Percentiles rank a stretch among this genome's conserved stretches.
Conservation (phyloP, 2,888 invertebrate genomes). For the Eustalomyia histrio region DNA sequence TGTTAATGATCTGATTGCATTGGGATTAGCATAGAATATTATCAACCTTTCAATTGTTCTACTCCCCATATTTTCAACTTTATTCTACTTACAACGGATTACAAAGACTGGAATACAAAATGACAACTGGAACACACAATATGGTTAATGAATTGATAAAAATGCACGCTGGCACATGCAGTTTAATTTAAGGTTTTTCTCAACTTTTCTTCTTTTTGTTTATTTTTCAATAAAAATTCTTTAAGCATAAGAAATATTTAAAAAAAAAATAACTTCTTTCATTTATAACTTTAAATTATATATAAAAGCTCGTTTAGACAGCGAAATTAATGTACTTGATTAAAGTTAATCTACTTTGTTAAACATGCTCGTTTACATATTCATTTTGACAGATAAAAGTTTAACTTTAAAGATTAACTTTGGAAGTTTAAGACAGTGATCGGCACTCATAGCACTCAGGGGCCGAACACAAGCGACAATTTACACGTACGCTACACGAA, state of each 20-base stretch:
- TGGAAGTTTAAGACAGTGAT: no score
- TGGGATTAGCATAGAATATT: background rate
- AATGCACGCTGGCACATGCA: slow-evolving; percentile 69
- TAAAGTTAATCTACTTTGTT: no score
- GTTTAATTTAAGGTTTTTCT: slow-evolving; percentile 67
- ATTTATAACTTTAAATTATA: no score
- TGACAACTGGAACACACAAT: background rate
- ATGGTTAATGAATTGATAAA: slow-evolving; percentile 67
- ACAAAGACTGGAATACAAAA: background rate
- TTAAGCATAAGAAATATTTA: background rate
- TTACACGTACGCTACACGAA: no score
- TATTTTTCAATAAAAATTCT: slow-evolving; percentile 15
- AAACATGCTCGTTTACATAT: no score
- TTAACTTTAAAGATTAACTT: no score
- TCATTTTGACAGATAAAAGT: no score
- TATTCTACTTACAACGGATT: background rate
- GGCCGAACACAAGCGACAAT: no score
- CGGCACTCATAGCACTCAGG: no score
- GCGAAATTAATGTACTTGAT: no score
- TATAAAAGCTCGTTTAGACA: no score
- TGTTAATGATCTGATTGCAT: background rate
- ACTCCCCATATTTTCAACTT: background rate
- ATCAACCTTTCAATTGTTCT: background rate
- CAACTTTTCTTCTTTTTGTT: background rate
- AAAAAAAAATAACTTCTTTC: no score